These are phyloP conservation scores for Lypha dubia DNA, from an alignment of 2,888 invertebrate species.

Conservation along the genomic window DNA sequence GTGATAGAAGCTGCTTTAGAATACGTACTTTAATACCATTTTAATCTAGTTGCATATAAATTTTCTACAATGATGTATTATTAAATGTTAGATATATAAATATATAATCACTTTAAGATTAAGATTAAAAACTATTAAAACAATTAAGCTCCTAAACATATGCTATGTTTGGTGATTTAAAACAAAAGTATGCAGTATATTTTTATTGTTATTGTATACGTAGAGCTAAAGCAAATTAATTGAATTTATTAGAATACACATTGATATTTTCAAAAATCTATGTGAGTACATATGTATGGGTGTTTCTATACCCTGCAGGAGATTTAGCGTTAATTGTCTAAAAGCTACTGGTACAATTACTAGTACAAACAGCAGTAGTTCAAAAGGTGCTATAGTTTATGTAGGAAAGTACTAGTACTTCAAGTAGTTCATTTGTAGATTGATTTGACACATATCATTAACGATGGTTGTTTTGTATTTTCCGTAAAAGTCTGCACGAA, in stretches of 20 bases:
- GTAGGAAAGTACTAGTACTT: no score
- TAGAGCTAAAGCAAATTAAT: background rate
- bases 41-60: background rate
- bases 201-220: background rate
- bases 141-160: conserved; percentile 32
- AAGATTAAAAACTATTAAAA: conserved; percentile 18
- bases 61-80: background rate
- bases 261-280: background rate
- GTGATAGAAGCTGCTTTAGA: background rate
- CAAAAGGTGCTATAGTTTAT: no score
- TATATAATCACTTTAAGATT: conserved; percentile 1
- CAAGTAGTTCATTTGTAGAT: no score
- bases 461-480: no score
- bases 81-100: background rate
- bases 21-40: background rate
- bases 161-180: background rate
- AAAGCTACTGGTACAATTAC: no score
- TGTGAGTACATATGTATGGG: no score
- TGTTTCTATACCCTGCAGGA: no score
- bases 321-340: no score
- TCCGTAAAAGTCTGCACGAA: no score
- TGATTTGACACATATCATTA: no score
- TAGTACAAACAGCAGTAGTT: no score
- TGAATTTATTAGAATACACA: background rate
- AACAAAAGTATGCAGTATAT: conserved; percentile 16